These are phyloP conservation scores for Mythimna ferrago DNA, from an alignment of 2,888 invertebrate genomes.

Conservation along the genomic window DNA sequence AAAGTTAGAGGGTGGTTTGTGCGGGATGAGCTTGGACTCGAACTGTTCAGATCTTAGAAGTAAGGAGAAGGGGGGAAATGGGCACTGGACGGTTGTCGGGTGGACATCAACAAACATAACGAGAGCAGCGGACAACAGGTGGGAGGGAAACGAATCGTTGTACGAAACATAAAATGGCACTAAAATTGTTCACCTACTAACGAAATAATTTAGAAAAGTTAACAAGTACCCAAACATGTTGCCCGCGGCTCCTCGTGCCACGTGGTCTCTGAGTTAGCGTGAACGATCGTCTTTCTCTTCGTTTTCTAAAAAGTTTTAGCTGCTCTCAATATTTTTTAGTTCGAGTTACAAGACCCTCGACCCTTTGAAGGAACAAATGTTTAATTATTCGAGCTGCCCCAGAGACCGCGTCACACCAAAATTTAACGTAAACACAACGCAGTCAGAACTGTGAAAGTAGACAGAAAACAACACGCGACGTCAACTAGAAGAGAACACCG, in stretches of 20 bases:
- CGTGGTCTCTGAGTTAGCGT: conserved; percentile 26
- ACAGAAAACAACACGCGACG: conserved; percentile 74
- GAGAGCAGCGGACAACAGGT: conserved; percentile 31
- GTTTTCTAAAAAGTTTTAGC: not conserved
- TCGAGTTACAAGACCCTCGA: not conserved
- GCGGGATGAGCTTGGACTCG: conserved; percentile 68
- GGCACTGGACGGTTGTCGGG: conserved; percentile 84
- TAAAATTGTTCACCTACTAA: conserved; percentile 67
- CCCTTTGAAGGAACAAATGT: not conserved
- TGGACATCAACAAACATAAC: conserved; percentile 48
- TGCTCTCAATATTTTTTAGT: not conserved
- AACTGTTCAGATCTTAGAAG: conserved; percentile 75
- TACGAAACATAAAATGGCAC: conserved; percentile 70
- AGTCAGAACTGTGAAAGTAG: conserved; percentile 59
- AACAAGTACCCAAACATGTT: conserved; percentile 54
- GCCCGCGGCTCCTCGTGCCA: conserved; percentile 37
- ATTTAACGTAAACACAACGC: conserved; percentile 63
- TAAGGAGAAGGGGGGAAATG: conserved; percentile 71
- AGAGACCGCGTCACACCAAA: conserved; percentile 47
- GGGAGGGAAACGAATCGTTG: conserved; percentile 58
- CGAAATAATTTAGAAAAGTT: conserved; percentile 64
- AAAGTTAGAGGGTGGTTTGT: conserved; percentile 70
- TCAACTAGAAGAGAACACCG: conserved; percentile 77
- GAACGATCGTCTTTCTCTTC: not conserved
- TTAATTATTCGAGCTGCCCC: conserved; percentile 7